A percentile compares a stretch with the other conserved stretches of the same genome.
These are phyloP conservation scores for Chloropsis hardwickii DNA, from an alignment of 2,113 vertebrate genomes.

Conservation along the genomic window DNA sequence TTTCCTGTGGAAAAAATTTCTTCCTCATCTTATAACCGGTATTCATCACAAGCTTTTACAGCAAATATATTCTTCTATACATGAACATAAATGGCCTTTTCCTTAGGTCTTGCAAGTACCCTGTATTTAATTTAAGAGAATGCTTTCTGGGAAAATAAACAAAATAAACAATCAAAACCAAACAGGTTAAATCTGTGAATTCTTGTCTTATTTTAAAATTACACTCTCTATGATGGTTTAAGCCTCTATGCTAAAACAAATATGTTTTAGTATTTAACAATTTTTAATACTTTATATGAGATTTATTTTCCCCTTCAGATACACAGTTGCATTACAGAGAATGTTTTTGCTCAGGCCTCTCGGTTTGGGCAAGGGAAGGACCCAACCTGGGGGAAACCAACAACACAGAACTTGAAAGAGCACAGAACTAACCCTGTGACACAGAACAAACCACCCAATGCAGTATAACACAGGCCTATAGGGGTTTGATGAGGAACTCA, in stretches of 20 bases:
- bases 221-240: not conserved
- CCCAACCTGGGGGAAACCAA: no score
- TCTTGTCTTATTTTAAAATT: not conserved
- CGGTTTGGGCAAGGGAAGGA: no score
- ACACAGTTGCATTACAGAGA: not conserved
- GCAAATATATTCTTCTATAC: not conserved
- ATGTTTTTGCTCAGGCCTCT: not conserved
- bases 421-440: no score
- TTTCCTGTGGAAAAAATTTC: not conserved
- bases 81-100: not conserved
- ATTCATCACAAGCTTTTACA: not conserved
- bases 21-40: not conserved
- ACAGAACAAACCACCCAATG: no score
- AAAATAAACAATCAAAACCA: not conserved
- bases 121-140: not conserved
- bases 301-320: not conserved
- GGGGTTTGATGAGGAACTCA: not conserved
- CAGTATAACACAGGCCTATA: not conserved
- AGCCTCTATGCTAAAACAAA: not conserved
- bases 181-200: not conserved
- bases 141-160: not conserved
- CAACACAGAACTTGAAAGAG: no score
- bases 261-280: not conserved
- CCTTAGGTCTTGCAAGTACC: not conserved
- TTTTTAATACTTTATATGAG: not conserved